Base-by-base conservation (phyloP, 1,140 invertebrate species). In the Drosophila paulistorum region DNA sequence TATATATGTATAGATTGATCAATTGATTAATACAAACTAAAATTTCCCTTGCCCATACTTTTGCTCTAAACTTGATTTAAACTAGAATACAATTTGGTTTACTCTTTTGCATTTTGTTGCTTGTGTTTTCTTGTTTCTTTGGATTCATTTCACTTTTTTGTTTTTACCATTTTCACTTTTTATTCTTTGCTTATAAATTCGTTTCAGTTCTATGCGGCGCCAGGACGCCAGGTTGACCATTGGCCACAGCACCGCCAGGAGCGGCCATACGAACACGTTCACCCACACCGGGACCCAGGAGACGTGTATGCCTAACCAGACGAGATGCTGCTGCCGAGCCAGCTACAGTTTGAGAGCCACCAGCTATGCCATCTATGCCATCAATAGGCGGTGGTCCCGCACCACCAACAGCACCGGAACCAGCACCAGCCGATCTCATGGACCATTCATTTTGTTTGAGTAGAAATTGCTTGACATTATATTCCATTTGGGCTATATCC, bases 381-480 rank as follows among this genome's bases (percentile, higher is more conserved):
- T 41, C 30, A 0, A 13, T 42, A 0, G 17, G 23, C n/a, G 30
- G 30, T 30, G 30, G 5, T 7, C 30, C 30, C 0, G 5, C 30
- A 30, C 30, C 30, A 4, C 42, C 60, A 1, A 42, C 71, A 20
- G 9, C 37, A 30, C 5, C 30, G 1, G 30, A 5, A 5, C 37
- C 60, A 1, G 42, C 54, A 2, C 55, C 71, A 20, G 9, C 37
- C 37, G 20, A n/a, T 39, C 85, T 77, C 76, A 93, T 93, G 13
- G 92, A 93, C 94, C 94, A 94, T 76, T 94, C 93, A 13, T 94
- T 93, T 14, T 94, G 94, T 66, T 94, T 94, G 61, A 94, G 81
- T 71, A 94, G 80, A 74, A 94, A 94, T 77, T 94, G 94, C 87
- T 94, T 94, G 3, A 94, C 94, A 89, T 94, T 94, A 81, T 94